Conservation (phyloP, 1,140 invertebrate genomes). For the Mizuhopecten yessoensis region DNA sequence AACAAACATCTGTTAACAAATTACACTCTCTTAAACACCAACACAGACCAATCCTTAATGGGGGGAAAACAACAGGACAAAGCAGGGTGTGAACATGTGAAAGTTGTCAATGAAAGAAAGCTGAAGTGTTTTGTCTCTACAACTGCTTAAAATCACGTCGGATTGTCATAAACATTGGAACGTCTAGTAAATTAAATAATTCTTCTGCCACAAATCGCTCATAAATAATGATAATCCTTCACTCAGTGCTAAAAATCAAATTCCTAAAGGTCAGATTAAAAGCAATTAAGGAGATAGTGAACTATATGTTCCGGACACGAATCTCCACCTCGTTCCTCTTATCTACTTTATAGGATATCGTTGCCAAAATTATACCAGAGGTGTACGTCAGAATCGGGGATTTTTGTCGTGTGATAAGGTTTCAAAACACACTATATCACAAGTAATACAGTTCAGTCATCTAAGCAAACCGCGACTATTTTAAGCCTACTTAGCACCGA, state of each 20-base stretch:
- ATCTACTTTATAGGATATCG: not conserved
- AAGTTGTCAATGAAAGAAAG: not conserved
- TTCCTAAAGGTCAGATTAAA: slow-evolving; percentile 7
- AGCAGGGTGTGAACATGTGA: not conserved
- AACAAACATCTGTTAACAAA: too few relatives aligned
- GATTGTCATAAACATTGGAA: not conserved
- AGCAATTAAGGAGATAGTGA: not conserved
- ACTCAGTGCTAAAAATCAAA: not conserved
- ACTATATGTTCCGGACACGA: not conserved
- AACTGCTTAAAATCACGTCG: not conserved
- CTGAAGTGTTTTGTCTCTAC: not conserved
- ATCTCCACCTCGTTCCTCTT: not conserved
- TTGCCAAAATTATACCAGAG: not conserved
- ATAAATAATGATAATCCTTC: not conserved
- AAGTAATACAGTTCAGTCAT: not conserved
- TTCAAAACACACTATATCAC: not conserved
- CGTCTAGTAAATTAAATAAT: not conserved
- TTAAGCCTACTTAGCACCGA: not conserved
- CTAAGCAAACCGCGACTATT: not conserved
- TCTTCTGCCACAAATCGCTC: not conserved
- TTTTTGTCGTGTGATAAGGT: too few relatives aligned
- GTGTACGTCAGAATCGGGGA: not conserved
- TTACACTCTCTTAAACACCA: too few relatives aligned
- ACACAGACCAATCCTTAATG: not conserved
- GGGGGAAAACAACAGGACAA: not conserved